Evolutionary conservation across 2,797 vertebrate genomes (phyloP), one percentile per base, ranked within the genome.

Genomic region (Salmo trutta): DNA sequence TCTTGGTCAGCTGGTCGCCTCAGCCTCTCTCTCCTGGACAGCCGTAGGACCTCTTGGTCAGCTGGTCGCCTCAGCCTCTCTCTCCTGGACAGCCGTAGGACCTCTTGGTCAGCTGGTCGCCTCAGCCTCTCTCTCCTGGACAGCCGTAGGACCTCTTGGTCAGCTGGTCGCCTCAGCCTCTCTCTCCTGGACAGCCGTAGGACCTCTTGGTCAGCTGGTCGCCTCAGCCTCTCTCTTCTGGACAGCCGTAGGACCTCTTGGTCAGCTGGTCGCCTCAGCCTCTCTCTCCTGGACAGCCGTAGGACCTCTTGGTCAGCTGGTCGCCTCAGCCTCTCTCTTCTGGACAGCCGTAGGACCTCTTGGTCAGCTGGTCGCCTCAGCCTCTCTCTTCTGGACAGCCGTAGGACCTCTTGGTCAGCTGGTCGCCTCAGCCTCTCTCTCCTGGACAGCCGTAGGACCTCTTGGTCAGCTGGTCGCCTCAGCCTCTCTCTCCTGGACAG

Each of bases 171-270:
- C 27, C 27, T 52, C 16, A 24, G 41, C 7, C 6, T 1, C 24
- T 24, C n/a, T 71, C 36, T 51, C 24, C 82, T 64, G 83, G 80
- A 83, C 81, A 77, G 87, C 77, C 91, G 75, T 87, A 88, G 31
- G 10, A 62, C n/a, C 59, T 24, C n/a, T 62, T 29, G 24, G 56
- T 19, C 14, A 15, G 24, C 7, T 27, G 71, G 24, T 72, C 47
- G 15, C 27, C 27, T 52, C 16, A 24, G 41, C 7, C 6, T 1
- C 24, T 24, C n/a, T 71, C 36, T 51, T 51, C 82, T 64, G 83
- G 80, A 83, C 81, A 77, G 87, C 77, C 91, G 75, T 87, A 88
- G 31, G 10, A 62, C n/a, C 59, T 24, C n/a, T 62, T 29, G 24
- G 56, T 19, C 14, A 15, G 24, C 7, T 27, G 71, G 24, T 72